These are phyloP conservation scores for Ammodramus savannarum DNA, from an alignment of 2,113 vertebrate species.

Conservation along the genomic window DNA sequence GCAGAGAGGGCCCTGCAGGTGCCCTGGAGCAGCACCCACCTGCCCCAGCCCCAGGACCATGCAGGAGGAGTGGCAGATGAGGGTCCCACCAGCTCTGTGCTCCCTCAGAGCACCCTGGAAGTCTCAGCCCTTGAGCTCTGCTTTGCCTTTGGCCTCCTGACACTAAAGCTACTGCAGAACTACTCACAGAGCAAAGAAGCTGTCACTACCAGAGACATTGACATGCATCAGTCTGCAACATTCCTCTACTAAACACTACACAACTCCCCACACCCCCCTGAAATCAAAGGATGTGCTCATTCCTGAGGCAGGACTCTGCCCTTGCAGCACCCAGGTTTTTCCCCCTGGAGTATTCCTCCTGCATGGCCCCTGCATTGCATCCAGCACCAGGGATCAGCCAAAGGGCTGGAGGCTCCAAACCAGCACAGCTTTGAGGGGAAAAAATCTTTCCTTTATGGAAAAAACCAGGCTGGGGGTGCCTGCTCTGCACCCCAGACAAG, in stretches of 20 bases:
- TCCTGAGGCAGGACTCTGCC: not conserved
- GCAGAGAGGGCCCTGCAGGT: not conserved
- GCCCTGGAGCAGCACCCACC: not conserved
- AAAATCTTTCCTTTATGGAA: not conserved
- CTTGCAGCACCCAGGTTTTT: not conserved
- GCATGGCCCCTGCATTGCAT: accelerated
- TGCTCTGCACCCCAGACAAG: not conserved
- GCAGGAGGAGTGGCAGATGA: not conserved
- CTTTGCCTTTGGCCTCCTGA: not conserved
- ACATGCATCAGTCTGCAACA: not conserved
- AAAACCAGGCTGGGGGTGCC: not conserved
- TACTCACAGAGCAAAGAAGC: conserved; percentile 39
- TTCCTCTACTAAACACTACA: conserved; percentile 8
- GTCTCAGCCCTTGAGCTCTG: not conserved
- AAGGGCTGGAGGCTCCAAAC: not conserved
- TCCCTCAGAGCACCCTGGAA: not conserved
- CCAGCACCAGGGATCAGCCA: not conserved
- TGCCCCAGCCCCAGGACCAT: not conserved
- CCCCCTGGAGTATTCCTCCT: accelerated
- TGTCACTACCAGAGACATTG: not conserved
- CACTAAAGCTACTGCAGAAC: conserved; percentile 12
- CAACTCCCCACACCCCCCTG: not conserved
- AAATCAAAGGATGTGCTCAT: not conserved
- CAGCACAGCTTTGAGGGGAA: not conserved
- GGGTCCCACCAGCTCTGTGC: not conserved